Percentiles rank a stretch among this genome's conserved stretches.
phyloP scores from a whole-genome alignment of 2,888 invertebrate genomes.

The Hydriomena furcata region DNA sequence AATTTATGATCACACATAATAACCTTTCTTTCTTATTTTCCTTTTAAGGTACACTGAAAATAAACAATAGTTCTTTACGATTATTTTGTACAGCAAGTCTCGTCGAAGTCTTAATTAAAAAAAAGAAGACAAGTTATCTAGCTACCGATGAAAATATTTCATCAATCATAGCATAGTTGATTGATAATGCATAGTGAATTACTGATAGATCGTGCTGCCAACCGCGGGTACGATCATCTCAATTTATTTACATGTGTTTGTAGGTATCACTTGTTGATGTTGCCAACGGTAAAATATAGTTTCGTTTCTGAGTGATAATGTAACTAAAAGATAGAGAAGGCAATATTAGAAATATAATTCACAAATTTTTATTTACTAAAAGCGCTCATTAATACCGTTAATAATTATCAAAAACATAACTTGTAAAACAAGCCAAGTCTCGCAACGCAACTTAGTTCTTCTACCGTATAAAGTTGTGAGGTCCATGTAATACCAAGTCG shows the following conservation, averaged over 20 bases:
- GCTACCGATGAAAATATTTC: conserved; percentile 80
- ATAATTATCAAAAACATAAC: no score
- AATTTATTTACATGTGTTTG: conserved; percentile 82
- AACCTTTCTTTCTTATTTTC: no score
- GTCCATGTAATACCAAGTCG: no score
- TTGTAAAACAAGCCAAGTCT: no score
- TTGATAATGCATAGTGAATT: conserved; percentile 66
- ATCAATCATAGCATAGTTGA: conserved; percentile 78
- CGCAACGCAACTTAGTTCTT: no score
- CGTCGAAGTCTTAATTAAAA: conserved; percentile 75
- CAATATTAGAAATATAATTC: not conserved
- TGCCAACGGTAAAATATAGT: conserved; percentile 67
- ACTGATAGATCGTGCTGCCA: conserved; percentile 77
- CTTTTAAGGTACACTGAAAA: no score
- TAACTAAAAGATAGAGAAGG: conserved; percentile 23
- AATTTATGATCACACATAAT: no score
- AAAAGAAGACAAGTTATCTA: conserved; percentile 76
- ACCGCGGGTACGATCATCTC: conserved; percentile 71
- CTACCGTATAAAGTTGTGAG: no score
- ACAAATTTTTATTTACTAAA: no score
- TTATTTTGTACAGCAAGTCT: not conserved
- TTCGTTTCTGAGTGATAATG: conserved; percentile 29
- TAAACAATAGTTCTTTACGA: no score
- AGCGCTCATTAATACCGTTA: no score
- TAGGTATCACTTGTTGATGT: conserved; percentile 79